These are phyloP conservation scores for Heliconius charithonia DNA, from an alignment of 2,888 invertebrate species.

Conservation along the genomic window DNA sequence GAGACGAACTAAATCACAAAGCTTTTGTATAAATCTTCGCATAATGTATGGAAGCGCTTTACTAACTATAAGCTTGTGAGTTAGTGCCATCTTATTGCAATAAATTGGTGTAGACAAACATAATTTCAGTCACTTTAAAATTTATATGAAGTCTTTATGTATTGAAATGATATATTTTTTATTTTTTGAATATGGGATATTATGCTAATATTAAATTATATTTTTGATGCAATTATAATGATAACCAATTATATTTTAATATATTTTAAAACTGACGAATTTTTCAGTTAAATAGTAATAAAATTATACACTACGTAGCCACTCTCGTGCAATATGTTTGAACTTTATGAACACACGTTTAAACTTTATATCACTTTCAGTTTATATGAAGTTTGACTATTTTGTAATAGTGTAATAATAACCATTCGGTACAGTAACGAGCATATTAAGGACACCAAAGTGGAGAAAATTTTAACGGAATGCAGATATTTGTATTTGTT, in stretches of 20 bases:
- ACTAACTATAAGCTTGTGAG: slow-evolving; percentile 32
- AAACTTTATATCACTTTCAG: slow-evolving; percentile 6
- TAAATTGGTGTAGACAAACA: slow-evolving; percentile 27
- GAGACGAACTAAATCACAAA: slow-evolving; percentile 28
- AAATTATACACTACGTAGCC: neutral
- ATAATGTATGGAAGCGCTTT: slow-evolving; percentile 32
- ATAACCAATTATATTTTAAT: neutral
- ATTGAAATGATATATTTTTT: neutral
- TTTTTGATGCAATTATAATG: neutral
- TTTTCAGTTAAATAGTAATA: neutral
- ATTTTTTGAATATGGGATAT: neutral
- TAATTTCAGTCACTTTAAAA: slow-evolving; percentile 16
- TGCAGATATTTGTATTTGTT: neutral
- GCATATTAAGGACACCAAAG: neutral
- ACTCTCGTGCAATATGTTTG: neutral
- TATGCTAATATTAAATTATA: neutral
- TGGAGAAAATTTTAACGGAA: neutral
- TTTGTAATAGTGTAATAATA: neutral
- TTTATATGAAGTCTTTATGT: slow-evolving; percentile 4
- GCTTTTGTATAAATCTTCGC: slow-evolving; percentile 31
- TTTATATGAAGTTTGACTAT: slow-evolving; percentile 7
- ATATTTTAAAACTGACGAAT: neutral
- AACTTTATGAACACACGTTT: neutral
- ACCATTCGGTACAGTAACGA: neutral
- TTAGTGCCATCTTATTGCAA: slow-evolving; percentile 32